Evolutionary conservation across 2,113 vertebrate genomes (phyloP).

Genomic region (Reinhardtius hippoglossoides): DNA sequence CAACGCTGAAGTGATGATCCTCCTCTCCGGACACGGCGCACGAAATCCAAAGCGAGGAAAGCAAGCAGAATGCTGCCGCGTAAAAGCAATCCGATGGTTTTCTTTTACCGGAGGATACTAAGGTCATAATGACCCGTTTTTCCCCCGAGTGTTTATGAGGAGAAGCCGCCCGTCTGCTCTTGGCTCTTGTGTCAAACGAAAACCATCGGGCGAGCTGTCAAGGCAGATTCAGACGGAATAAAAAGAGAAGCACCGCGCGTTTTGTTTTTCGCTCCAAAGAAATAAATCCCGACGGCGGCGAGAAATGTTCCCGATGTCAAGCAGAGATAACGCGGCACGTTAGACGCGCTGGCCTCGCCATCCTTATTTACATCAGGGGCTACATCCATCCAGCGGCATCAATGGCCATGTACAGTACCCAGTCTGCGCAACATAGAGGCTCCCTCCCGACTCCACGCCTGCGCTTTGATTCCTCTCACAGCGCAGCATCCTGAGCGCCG

Average conservation of each 20-base stretch:
- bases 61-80: conserved; percentile 87
- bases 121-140: conserved; percentile 84
- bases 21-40: conserved; percentile 90
- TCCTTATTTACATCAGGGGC: conserved; percentile 76
- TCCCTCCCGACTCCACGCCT: conserved; percentile 79
- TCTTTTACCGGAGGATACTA: conserved; percentile 76
- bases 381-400: conserved; percentile 76
- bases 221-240: conserved; percentile 47
- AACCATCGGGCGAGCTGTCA: conserved; percentile 69
- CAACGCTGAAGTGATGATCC: conserved; percentile 94
- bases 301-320: conserved; percentile 60
- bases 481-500: conserved; percentile 63
- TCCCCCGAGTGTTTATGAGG: conserved; percentile 71
- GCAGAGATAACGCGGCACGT: conserved; percentile 60
- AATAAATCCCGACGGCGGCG: conserved; percentile 39
- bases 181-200: conserved; percentile 72
- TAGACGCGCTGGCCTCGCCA: conserved; percentile 70
- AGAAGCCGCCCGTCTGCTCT: conserved; percentile 77
- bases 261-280: not conserved
- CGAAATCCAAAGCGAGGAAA: conserved; percentile 90
- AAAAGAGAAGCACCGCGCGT: conserved; percentile 33
- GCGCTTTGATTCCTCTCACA: conserved; percentile 79
- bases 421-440: conserved; percentile 71
- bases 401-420: conserved; percentile 77
- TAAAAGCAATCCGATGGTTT: conserved; percentile 79